These are phyloP conservation scores for Synanthedon andrenaeformis DNA, from an alignment of 2,888 invertebrate genomes.

Conservation along the genomic window DNA sequence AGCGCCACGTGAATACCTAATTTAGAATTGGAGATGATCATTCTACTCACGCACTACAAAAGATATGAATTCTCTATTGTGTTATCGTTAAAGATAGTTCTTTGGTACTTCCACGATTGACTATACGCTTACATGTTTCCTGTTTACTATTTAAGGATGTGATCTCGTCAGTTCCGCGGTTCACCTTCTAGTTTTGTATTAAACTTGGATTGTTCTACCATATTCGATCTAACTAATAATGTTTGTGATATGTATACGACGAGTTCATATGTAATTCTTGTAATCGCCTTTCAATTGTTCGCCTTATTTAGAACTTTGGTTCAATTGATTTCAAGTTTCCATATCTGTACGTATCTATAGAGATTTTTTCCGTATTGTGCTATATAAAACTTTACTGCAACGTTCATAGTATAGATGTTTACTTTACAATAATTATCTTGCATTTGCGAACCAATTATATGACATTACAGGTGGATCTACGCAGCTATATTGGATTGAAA, in stretches of 20 bases:
- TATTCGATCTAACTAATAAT: slow-evolving; percentile 30
- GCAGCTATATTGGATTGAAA: no score
- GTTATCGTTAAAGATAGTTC: background rate
- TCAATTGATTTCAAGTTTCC: slow-evolving; percentile 17
- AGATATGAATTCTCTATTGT: no score
- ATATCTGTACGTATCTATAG: no score
- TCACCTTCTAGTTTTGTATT: slow-evolving; percentile 9
- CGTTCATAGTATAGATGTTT: no score
- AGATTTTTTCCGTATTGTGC: no score
- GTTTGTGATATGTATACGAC: slow-evolving; percentile 10
- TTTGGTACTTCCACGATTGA: slow-evolving; percentile 1
- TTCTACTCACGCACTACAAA: no score
- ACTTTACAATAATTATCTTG: no score
- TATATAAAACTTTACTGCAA: no score
- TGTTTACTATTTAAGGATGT: slow-evolving; percentile 26
- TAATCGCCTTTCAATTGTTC: slow-evolving; percentile 22
- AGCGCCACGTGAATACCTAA: slow-evolving; percentile 11
- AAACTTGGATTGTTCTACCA: slow-evolving; percentile 30
- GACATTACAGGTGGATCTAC: no score
- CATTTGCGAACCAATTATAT: no score
- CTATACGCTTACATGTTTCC: slow-evolving; percentile 6
- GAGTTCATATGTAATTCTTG: slow-evolving; percentile 31
- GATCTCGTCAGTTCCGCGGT: slow-evolving; percentile 20
- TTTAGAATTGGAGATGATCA: background rate
- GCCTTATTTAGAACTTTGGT: slow-evolving; percentile 40